These are phyloP conservation scores for Tinamus major DNA, from an alignment of 2,797 vertebrate genomes.

Conservation along the genomic window DNA sequence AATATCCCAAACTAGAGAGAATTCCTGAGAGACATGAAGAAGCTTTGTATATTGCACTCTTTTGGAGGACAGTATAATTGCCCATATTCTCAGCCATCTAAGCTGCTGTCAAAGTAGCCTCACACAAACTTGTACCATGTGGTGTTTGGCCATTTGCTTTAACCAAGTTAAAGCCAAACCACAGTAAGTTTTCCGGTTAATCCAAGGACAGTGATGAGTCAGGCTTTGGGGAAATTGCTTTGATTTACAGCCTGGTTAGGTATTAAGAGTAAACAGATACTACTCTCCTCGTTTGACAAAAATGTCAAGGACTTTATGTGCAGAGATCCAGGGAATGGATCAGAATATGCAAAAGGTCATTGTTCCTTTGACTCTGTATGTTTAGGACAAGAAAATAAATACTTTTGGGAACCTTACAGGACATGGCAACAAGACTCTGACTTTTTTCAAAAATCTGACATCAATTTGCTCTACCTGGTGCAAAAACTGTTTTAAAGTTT, in stretches of 20 bases:
- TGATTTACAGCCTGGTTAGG: conserved; percentile 48
- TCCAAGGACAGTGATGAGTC: conserved; percentile 20
- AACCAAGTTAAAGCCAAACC: conserved; percentile 32
- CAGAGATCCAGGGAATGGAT: not conserved
- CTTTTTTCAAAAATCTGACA: not conserved
- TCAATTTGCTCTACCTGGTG: not conserved
- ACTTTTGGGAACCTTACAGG: not conserved
- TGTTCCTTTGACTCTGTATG: conserved; percentile 16
- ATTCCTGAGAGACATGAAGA: not conserved
- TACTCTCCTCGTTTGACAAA: conserved; percentile 8
- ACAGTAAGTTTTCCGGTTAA: not conserved
- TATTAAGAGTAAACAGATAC: conserved; percentile 50
- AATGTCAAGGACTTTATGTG: conserved; percentile 34
- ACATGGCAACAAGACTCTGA: not conserved
- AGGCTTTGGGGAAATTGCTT: not conserved
- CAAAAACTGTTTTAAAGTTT: not conserved
- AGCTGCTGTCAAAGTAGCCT: not conserved
- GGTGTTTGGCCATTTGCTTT: not conserved
- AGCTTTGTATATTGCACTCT: not conserved
- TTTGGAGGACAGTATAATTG: not conserved
- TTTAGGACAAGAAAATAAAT: not conserved
- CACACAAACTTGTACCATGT: not conserved
- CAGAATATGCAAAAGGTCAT: conserved; percentile 25
- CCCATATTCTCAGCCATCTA: not conserved
- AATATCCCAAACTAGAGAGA: not conserved